Evolutionary conservation across 2,888 invertebrate species (phyloP).

Genomic region (Drosophila ezoana): DNA sequence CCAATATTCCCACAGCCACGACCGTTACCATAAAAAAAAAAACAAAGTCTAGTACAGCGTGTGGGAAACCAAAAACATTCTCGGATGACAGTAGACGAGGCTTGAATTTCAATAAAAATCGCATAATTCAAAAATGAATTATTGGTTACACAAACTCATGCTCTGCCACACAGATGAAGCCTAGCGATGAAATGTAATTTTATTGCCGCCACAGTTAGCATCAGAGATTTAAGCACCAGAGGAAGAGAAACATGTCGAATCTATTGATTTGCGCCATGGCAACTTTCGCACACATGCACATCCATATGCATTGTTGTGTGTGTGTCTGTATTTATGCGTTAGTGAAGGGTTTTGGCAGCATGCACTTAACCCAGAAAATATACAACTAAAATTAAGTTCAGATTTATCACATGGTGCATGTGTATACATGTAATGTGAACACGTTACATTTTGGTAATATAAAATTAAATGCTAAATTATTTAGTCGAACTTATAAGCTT

Average conservation of each 20-base stretch:
- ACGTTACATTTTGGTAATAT: background rate
- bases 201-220: conserved; percentile 57
- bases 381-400: conserved; percentile 18
- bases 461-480: background rate
- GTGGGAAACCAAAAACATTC: conserved; percentile 50
- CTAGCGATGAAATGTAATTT: conserved; percentile 68
- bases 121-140: conserved; percentile 80
- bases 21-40: conserved; percentile 36
- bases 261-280: conserved; percentile 54
- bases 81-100: conserved; percentile 59
- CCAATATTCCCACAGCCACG: conserved; percentile 31
- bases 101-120: conserved; percentile 77
- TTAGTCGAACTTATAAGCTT: too few species aligned
- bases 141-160: conserved; percentile 45
- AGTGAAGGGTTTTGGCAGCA: conserved; percentile 39
- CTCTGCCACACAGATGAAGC: conserved; percentile 29
- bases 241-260: conserved; percentile 20
- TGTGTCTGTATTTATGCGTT: conserved; percentile 10
- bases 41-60: conserved; percentile 41
- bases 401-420: background rate
- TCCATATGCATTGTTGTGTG: conserved; percentile 1
- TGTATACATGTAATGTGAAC: background rate
- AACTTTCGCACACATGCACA: background rate
- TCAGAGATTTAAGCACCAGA: conserved; percentile 34
- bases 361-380: conserved; percentile 58